Conservation (phyloP, 2,113 vertebrate species). For the Hipposideros armiger region DNA sequence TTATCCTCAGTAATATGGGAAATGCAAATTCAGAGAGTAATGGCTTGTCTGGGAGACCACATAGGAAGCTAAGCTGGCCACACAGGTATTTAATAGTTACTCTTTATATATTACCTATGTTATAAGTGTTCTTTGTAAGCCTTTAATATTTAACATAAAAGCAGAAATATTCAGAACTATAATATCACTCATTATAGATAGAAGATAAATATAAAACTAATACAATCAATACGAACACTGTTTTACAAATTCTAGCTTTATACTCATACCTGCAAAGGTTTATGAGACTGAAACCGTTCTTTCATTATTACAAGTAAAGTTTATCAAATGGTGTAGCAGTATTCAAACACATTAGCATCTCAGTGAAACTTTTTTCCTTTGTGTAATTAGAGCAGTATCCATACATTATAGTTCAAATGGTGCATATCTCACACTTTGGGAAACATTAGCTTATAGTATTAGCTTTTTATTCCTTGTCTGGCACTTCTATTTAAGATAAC, state of each 20-base stretch:
- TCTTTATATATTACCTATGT: background rate
- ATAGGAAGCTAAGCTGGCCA: background rate
- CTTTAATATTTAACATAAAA: constrained; percentile 8
- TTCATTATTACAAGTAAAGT: background rate
- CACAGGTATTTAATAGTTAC: background rate
- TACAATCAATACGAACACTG: background rate
- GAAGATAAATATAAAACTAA: background rate
- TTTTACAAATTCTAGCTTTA: background rate
- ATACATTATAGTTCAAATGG: background rate
- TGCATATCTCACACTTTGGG: background rate
- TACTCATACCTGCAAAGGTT: background rate
- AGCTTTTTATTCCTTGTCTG: background rate
- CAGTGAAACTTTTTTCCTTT: background rate
- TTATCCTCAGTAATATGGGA: background rate
- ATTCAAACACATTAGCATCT: background rate
- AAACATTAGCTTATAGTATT: background rate
- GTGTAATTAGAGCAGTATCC: background rate
- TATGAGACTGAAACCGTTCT: constrained; percentile 2
- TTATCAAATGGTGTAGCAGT: background rate
- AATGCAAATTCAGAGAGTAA: background rate
- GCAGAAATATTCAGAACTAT: background rate
- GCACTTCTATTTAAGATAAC: constrained; percentile 11
- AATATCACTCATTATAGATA: background rate
- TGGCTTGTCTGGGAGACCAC: background rate
- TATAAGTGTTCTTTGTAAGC: background rate